A percentile compares a stretch with the other conserved stretches of the same genome.
Conservation (phyloP, 92 coral and sea anemone genomes). For the Epizoanthus scotinus region DNA sequence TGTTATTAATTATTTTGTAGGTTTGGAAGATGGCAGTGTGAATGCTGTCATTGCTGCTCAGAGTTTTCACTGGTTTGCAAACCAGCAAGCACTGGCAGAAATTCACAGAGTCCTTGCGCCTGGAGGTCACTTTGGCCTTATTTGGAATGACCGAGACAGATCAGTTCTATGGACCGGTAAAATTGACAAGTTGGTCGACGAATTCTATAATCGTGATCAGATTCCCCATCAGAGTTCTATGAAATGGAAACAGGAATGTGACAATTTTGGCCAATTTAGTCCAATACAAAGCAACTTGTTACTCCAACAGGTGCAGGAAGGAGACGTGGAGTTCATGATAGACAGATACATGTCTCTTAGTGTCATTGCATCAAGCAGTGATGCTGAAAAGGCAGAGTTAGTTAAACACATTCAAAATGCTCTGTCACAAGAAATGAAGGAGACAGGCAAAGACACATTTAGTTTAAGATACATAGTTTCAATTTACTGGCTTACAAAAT, state of each 20-base stretch:
- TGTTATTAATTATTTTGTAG: neutral
- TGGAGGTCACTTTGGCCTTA: conserved; percentile 55
- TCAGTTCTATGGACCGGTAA: conserved; percentile 17
- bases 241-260: conserved; percentile 12
- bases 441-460: conserved; percentile 10
- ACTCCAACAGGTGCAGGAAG: neutral
- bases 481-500: conserved; percentile 27
- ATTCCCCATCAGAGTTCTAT: conserved; percentile 4
- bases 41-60: conserved; percentile 58
- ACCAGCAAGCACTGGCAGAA: conserved; percentile 50
- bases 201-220: neutral
- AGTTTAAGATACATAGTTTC: neutral
- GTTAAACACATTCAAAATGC: neutral
- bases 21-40: conserved; percentile 48
- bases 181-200: conserved; percentile 18
- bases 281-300: conserved; percentile 22
- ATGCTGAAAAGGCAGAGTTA: conserved; percentile 10
- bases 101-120: conserved; percentile 57
- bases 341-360: conserved; percentile 25
- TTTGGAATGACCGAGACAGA: conserved; percentile 29
- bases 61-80: conserved; percentile 66
- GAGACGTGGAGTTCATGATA: conserved; percentile 10
- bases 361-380: conserved; percentile 14
- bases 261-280: conserved; percentile 16
- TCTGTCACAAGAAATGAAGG: neutral